phyloP scores from a whole-genome alignment of 2,113 vertebrate species.

The Aegotheles bennettii region DNA sequence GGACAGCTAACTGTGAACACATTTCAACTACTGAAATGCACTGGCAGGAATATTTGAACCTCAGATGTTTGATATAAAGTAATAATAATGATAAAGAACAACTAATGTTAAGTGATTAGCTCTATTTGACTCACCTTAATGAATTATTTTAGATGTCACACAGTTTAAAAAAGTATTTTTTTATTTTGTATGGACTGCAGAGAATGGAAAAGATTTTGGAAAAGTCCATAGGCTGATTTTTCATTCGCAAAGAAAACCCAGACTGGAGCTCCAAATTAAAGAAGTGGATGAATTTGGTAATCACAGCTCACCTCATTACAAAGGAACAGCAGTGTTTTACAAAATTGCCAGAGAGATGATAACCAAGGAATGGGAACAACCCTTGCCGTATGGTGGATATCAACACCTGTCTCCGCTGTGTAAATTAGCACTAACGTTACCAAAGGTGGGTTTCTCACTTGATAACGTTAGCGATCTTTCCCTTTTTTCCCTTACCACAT shows the following conservation, averaged over 20 bases:
- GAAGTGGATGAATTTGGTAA: constrained; percentile 87
- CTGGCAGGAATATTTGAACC: not conserved
- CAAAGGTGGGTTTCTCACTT: constrained; percentile 74
- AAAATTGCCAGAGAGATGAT: constrained; percentile 75
- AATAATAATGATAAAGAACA: not conserved
- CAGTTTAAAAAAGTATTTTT: no score
- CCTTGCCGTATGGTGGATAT: not conserved
- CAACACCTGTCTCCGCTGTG: constrained; percentile 74
- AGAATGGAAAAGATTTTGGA: constrained; percentile 61
- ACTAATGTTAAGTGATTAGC: not conserved
- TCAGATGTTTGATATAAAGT: not conserved
- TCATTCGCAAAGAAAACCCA: constrained; percentile 80
- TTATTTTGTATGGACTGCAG: constrained; percentile 1
- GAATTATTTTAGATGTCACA: not conserved
- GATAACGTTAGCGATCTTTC: not conserved
- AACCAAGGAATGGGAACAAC: constrained; percentile 49
- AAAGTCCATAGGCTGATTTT: constrained; percentile 76
- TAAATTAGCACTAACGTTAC: constrained; percentile 80
- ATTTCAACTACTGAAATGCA: not conserved
- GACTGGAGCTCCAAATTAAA: constrained; percentile 73
- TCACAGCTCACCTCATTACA: constrained; percentile 85
- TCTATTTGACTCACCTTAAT: not conserved
- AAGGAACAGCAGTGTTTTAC: constrained; percentile 78
- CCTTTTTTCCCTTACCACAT: not conserved
- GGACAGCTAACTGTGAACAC: not conserved